Conservation (phyloP, 2,888 invertebrate species). For the Nebria salina region DNA sequence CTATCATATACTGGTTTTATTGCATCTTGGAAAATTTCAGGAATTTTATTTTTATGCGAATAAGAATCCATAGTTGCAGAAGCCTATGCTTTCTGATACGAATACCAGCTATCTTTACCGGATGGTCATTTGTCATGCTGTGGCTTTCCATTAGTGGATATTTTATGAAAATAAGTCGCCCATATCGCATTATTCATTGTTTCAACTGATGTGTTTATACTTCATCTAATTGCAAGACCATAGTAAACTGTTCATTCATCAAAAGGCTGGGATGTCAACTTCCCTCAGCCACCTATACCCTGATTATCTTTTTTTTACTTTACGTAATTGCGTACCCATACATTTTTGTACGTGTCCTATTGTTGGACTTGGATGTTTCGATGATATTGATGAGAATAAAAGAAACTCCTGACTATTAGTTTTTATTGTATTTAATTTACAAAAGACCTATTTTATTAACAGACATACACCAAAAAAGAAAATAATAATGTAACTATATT, state of each 20-base stretch:
- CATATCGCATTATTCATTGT: slow-evolving; percentile 4
- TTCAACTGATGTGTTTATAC: neutral
- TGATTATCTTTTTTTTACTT: neutral
- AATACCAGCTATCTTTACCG: slow-evolving; percentile 48
- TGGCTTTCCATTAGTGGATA: neutral
- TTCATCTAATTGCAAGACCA: neutral
- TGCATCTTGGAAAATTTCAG: slow-evolving; percentile 30
- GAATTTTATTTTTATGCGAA: slow-evolving; percentile 28
- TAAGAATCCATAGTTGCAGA: slow-evolving; percentile 8
- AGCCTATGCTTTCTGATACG: slow-evolving; percentile 45
- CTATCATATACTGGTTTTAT: slow-evolving; percentile 49
- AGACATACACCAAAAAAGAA: too few species aligned
- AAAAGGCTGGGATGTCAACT: neutral
- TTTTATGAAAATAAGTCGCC: slow-evolving; percentile 11
- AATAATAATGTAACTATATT: too few species aligned
- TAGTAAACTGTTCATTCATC: slow-evolving; percentile 5
- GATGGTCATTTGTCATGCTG: neutral
- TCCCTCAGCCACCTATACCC: slow-evolving; percentile 6
- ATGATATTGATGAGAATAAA: too few species aligned
- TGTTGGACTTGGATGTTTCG: too few species aligned
- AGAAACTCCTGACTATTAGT: too few species aligned
- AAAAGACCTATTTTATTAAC: too few species aligned
- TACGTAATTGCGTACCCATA: neutral
- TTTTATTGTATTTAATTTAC: too few species aligned
- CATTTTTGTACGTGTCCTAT: slow-evolving; percentile 11